Percentiles rank a stretch among this genome's conserved stretches.
These are phyloP conservation scores for Agrochola lychnidis DNA, from an alignment of 2,888 invertebrate genomes.

Conservation along the genomic window DNA sequence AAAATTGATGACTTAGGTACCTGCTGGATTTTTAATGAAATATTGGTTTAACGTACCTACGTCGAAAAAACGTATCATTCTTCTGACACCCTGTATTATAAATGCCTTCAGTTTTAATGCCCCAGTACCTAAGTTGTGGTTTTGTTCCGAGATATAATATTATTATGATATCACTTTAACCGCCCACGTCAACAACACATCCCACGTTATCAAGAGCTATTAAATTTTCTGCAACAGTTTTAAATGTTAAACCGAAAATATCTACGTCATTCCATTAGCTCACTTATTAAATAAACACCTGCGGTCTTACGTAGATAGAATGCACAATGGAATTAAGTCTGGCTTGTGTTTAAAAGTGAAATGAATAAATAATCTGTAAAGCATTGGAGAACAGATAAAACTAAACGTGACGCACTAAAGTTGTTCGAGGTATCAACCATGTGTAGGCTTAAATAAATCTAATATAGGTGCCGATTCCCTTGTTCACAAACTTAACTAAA, in stretches of 20 bases:
- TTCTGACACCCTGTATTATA: too few relatives aligned
- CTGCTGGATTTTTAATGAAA: too few relatives aligned
- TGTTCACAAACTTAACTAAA: too few relatives aligned
- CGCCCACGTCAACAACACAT: constrained; percentile 4
- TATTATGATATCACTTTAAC: constrained; percentile 1
- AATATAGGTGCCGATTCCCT: too few relatives aligned
- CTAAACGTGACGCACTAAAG: background rate
- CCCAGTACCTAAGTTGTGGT: background rate
- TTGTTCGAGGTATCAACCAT: background rate
- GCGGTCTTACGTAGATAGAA: background rate
- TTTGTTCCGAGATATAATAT: constrained; percentile 1
- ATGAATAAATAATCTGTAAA: background rate
- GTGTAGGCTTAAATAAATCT: background rate
- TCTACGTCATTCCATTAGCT: constrained; percentile 3
- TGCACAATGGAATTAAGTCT: background rate
- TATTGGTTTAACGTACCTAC: too few relatives aligned
- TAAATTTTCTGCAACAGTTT: constrained; percentile 24
- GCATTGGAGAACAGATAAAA: background rate
- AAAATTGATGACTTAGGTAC: too few relatives aligned
- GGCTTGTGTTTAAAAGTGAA: background rate
- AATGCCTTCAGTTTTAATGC: background rate
- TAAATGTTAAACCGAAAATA: constrained; percentile 19
- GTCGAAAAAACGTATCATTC: too few relatives aligned
- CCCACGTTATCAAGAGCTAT: constrained; percentile 23
- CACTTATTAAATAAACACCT: constrained; percentile 9